Conservation (phyloP, 2,888 invertebrate species). For the Eupithecia subfuscata region DNA sequence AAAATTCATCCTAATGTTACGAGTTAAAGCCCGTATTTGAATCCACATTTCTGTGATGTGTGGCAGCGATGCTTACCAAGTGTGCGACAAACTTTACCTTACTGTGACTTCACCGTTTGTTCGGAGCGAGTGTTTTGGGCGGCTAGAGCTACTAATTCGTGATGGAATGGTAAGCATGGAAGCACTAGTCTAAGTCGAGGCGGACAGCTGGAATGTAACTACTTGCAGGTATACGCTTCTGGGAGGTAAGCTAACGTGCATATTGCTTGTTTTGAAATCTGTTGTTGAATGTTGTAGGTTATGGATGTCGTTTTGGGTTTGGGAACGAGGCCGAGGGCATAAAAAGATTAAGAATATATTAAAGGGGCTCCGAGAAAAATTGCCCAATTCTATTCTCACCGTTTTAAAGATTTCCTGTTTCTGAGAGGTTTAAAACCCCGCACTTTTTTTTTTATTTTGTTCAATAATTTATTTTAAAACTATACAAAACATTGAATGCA, state of each 20-base stretch:
- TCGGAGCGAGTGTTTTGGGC: background rate
- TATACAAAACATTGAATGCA: too few relatives aligned
- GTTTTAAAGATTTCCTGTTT: too few relatives aligned
- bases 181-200: background rate
- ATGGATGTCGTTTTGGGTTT: background rate
- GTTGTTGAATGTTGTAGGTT: background rate
- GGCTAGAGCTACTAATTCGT: background rate
- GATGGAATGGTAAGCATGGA: slow-evolving; percentile 2
- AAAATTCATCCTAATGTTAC: too few relatives aligned
- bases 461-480: too few relatives aligned
- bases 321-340: background rate
- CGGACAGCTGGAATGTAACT: background rate
- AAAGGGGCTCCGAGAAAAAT: too few relatives aligned
- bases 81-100: too few relatives aligned
- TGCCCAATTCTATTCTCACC: too few relatives aligned
- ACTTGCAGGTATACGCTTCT: slow-evolving; percentile 25
- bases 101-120: background rate
- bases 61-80: too few relatives aligned
- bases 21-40: too few relatives aligned
- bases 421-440: too few relatives aligned
- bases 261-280: slow-evolving; percentile 72
- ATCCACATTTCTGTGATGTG: too few relatives aligned
- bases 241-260: slow-evolving; percentile 66
- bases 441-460: too few relatives aligned
- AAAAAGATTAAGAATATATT: background rate